These are phyloP conservation scores for Nasonia giraulti DNA, from an alignment of 1,140 invertebrate genomes.

Conservation along the genomic window DNA sequence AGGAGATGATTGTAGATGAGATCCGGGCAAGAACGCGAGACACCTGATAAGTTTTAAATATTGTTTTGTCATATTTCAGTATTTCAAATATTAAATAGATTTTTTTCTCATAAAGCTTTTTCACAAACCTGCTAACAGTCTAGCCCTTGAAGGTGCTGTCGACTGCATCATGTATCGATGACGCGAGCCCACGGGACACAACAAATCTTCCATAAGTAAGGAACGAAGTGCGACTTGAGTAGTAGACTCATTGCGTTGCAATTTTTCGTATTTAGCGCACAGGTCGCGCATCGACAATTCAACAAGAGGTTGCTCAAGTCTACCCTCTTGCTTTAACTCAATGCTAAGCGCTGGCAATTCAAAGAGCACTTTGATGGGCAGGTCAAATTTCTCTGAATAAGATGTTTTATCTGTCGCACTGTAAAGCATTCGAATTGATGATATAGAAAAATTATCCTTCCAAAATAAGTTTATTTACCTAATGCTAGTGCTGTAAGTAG, in stretches of 20 bases:
- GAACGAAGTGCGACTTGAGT: constrained; percentile 87
- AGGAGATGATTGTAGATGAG: constrained; percentile 66
- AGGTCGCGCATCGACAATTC: constrained; percentile 90
- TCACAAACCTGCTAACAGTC: constrained; percentile 60
- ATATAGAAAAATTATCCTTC: too few relatives aligned
- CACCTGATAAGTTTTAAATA: constrained; percentile 62
- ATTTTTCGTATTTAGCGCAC: constrained; percentile 82
- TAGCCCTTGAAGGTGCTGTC: constrained; percentile 71
- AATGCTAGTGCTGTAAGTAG: neutral
- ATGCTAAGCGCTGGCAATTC: constrained; percentile 83
- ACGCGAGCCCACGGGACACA: constrained; percentile 83
- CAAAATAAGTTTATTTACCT: constrained; percentile 9
- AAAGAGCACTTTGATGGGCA: constrained; percentile 78
- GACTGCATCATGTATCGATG: constrained; percentile 90
- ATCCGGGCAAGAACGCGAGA: constrained; percentile 91
- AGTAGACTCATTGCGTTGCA: constrained; percentile 79
- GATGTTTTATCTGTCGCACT: constrained; percentile 27
- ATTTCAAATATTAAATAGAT: neutral
- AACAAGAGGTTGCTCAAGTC: constrained; percentile 81
- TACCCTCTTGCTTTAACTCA: constrained; percentile 81
- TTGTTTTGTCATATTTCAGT: neutral
- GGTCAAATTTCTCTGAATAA: constrained; percentile 68
- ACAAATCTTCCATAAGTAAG: constrained; percentile 90
- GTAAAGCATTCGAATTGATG: neutral
- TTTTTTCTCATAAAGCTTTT: neutral